Conservation (phyloP, 2,113 vertebrate species). For the Verasper variegatus region DNA sequence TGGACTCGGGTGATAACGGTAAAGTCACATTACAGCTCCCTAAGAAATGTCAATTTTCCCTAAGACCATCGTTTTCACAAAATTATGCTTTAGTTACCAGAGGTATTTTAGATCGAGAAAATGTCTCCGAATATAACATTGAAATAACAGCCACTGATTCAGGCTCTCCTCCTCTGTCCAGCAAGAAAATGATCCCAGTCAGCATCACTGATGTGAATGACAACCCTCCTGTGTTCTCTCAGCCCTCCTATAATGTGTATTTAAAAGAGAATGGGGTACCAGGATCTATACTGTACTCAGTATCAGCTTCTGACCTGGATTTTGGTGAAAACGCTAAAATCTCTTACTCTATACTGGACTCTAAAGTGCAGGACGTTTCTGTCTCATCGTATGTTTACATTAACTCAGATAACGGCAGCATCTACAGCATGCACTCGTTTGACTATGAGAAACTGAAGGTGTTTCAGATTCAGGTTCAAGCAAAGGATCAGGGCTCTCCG, state of each 20-base stretch:
- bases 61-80: constrained; percentile 85
- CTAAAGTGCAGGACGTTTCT: constrained; percentile 77
- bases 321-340: constrained; percentile 82
- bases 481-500: constrained; percentile 82
- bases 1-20: constrained; percentile 72
- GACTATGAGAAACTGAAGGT: constrained; percentile 87
- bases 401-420: constrained; percentile 84
- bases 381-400: constrained; percentile 85
- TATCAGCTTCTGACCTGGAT: constrained; percentile 86
- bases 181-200: constrained; percentile 80
- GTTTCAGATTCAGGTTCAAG: constrained; percentile 84
- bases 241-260: constrained; percentile 86
- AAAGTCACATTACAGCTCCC: constrained; percentile 77
- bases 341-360: constrained; percentile 85
- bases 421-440: constrained; percentile 82
- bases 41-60: constrained; percentile 81
- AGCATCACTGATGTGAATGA: constrained; percentile 90
- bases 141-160: constrained; percentile 85
- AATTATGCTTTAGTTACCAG: constrained; percentile 88
- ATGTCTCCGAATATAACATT: constrained; percentile 78
- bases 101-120: constrained; percentile 84
- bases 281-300: constrained; percentile 83
- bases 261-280: constrained; percentile 86
- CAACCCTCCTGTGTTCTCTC: constrained; percentile 82
- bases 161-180: constrained; percentile 83